A percentile compares a stretch with the other conserved stretches of the same genome.
Conservation (phyloP, 2,113 vertebrate species). For the Dunckerocampus dactyliophorus region DNA sequence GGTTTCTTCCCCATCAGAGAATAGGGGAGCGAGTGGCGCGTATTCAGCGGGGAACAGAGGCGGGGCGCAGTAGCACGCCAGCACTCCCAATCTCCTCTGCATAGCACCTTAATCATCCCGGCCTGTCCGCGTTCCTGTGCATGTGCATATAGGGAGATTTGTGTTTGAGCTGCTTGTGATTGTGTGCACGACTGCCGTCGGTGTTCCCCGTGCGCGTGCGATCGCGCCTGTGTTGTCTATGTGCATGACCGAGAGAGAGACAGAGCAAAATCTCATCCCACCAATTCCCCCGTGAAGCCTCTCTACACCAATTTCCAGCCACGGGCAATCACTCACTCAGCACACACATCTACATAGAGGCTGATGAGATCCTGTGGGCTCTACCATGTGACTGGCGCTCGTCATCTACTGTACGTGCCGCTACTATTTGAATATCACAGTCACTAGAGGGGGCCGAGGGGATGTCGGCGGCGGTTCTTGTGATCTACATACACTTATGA, state of each 20-base stretch:
- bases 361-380: slow-evolving; percentile 75
- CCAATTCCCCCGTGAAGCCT: slow-evolving; percentile 75
- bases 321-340: slow-evolving; percentile 79
- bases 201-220: slow-evolving; percentile 33
- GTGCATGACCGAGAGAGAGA: slow-evolving; percentile 32
- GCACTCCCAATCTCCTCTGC: slow-evolving; percentile 54
- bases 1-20: slow-evolving; percentile 60
- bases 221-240: slow-evolving; percentile 32
- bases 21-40: slow-evolving; percentile 55
- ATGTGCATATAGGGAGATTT: slow-evolving; percentile 66
- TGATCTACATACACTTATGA: slow-evolving; percentile 68
- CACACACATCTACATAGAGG: slow-evolving; percentile 76
- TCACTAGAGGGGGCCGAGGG: slow-evolving; percentile 20
- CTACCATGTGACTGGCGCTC: slow-evolving; percentile 65
- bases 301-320: slow-evolving; percentile 77
- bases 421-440: slow-evolving; percentile 51
- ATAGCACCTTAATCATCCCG: slow-evolving; percentile 69
- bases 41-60: slow-evolving; percentile 68
- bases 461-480: slow-evolving; percentile 17
- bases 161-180: slow-evolving; percentile 40
- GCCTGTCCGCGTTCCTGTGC: slow-evolving; percentile 32
- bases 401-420: slow-evolving; percentile 67
- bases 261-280: slow-evolving; percentile 55
- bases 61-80: slow-evolving; percentile 49
- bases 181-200: slow-evolving; percentile 42